Evolutionary conservation across 2,797 vertebrate species (phyloP).

Genomic region (Brachyalestes nurse): DNA sequence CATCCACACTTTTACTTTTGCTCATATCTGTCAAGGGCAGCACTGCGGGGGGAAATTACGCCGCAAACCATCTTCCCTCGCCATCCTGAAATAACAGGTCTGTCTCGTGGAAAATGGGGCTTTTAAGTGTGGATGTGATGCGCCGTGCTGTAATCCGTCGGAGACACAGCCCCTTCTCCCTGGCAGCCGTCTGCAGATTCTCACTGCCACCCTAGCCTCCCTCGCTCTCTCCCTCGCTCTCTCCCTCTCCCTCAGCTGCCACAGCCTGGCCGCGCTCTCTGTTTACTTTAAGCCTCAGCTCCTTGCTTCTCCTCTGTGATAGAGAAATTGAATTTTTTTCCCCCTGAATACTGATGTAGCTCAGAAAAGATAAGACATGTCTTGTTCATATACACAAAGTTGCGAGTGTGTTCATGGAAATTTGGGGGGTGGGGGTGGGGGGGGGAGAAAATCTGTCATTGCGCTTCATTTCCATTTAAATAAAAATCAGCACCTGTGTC

Average conservation of each 20-base stretch:
- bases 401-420: constrained; percentile 40
- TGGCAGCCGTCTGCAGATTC: constrained; percentile 78
- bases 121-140: constrained; percentile 78
- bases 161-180: constrained; percentile 78
- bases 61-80: constrained; percentile 69
- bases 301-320: constrained; percentile 76
- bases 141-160: constrained; percentile 78
- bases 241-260: constrained; percentile 68
- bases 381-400: constrained; percentile 66
- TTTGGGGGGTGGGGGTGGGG: constrained; percentile 41
- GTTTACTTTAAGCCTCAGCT: constrained; percentile 79
- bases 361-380: constrained; percentile 74
- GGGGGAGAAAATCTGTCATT: constrained; percentile 39
- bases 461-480: constrained; percentile 53
- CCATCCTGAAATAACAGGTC: constrained; percentile 77
- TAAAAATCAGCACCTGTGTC: constrained; percentile 28
- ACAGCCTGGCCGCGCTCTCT: constrained; percentile 75
- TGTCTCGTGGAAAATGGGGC: constrained; percentile 76
- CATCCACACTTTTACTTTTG: constrained; percentile 47
- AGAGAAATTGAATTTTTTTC: constrained; percentile 78
- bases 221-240: constrained; percentile 62
- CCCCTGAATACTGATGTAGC: constrained; percentile 78
- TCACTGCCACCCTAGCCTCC: constrained; percentile 59
- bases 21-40: constrained; percentile 67
- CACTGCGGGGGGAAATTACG: constrained; percentile 64